Conservation (phyloP, 1,140 invertebrate species). For the Caenorhabditis brenneri region DNA sequence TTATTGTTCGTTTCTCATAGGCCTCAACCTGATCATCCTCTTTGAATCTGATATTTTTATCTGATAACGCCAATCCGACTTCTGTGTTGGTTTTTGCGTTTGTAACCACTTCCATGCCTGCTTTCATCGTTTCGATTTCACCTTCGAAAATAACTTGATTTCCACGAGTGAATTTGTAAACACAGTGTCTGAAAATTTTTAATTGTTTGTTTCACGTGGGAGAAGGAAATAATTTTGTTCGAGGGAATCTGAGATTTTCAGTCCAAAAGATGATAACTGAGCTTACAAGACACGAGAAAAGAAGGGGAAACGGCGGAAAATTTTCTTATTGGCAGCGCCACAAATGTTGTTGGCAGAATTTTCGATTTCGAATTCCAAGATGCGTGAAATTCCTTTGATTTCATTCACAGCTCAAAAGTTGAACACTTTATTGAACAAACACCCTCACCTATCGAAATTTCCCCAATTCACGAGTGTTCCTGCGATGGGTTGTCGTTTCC, state of each 20-base stretch:
- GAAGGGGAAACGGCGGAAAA: too few relatives aligned
- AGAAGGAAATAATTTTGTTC: too few relatives aligned
- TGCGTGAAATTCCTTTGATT: too few relatives aligned
- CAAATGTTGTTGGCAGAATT: too few relatives aligned
- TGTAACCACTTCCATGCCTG: slow-evolving; percentile 60
- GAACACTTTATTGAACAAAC: too few relatives aligned
- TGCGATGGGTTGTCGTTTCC: slow-evolving; percentile 67
- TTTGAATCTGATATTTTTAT: slow-evolving; percentile 67
- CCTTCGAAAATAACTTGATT: slow-evolving; percentile 62
- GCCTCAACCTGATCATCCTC: slow-evolving; percentile 65
- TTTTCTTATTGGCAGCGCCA: too few relatives aligned
- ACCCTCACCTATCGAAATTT: slow-evolving; percentile 60
- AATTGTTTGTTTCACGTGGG: too few relatives aligned
- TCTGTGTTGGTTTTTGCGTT: slow-evolving; percentile 63
- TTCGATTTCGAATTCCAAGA: too few relatives aligned
- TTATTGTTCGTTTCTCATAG: slow-evolving; percentile 57
- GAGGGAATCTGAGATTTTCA: not conserved
- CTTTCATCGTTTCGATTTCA: slow-evolving; percentile 65
- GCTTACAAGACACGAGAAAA: too few relatives aligned
- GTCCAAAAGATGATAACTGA: too few relatives aligned
- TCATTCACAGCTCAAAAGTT: too few relatives aligned
- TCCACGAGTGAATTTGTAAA: slow-evolving; percentile 59
- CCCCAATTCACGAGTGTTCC: slow-evolving; percentile 68
- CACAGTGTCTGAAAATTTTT: slow-evolving; percentile 17
- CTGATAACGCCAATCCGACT: slow-evolving; percentile 62